Conservation (phyloP, 2,113 vertebrate species). For the Morone saxatilis region DNA sequence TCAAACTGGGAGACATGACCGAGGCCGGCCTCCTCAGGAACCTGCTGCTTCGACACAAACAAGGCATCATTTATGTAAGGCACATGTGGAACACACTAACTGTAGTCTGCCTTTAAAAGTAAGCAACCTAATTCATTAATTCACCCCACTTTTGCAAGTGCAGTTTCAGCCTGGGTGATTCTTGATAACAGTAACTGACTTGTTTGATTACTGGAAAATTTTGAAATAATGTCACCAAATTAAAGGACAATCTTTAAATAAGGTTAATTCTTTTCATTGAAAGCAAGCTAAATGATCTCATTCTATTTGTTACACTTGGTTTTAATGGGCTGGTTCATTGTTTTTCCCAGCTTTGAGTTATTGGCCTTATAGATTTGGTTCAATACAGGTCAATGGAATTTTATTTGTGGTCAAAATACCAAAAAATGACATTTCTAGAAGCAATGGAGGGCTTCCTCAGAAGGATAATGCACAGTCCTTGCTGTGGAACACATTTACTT, state of each 20-base stretch:
- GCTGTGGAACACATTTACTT: background rate
- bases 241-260: background rate
- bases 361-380: background rate
- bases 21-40: conserved; percentile 95
- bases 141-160: too few relatives aligned
- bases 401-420: background rate
- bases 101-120: background rate
- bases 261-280: background rate
- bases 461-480: background rate
- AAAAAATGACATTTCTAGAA: background rate
- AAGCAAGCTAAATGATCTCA: background rate
- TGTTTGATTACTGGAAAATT: background rate
- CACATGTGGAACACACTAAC: background rate
- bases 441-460: background rate
- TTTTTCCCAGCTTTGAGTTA: background rate
- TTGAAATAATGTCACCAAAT: background rate
- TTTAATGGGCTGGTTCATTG: too few relatives aligned
- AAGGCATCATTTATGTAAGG: conserved; percentile 92
- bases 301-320: background rate
- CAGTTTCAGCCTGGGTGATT: too few relatives aligned
- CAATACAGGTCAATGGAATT: background rate
- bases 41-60: conserved; percentile 90
- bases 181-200: too few relatives aligned
- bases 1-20: conserved; percentile 90
- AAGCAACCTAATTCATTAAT: too few relatives aligned